Conservation (phyloP, 1,140 invertebrate genomes). For the Trichogramma pretiosum region DNA sequence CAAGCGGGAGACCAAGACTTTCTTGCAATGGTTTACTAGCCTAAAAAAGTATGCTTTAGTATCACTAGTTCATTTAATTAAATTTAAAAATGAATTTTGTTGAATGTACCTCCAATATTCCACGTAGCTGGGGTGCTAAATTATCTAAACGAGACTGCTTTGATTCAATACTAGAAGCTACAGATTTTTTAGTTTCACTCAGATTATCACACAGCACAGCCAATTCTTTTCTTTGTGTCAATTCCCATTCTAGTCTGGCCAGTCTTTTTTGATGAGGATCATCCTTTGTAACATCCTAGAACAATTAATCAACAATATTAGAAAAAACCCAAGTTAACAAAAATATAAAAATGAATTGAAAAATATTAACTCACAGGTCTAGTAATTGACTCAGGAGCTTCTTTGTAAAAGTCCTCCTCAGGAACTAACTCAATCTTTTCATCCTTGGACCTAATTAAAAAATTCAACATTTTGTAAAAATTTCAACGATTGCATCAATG, state of each 20-base stretch:
- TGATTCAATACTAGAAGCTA: slow-evolving; percentile 67
- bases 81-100: background rate
- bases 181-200: slow-evolving; percentile 65
- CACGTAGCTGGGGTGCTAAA: slow-evolving; percentile 67
- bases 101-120: slow-evolving; percentile 55
- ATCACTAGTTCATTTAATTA: background rate
- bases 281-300: slow-evolving; percentile 55
- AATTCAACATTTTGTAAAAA: slow-evolving; percentile 7
- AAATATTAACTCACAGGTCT: slow-evolving; percentile 53
- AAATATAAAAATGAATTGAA: slow-evolving; percentile 24
- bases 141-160: slow-evolving; percentile 73
- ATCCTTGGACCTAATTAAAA: slow-evolving; percentile 76
- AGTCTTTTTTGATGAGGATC: slow-evolving; percentile 74
- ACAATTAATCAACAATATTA: slow-evolving; percentile 13
- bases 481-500: background rate
- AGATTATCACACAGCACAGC: slow-evolving; percentile 68
- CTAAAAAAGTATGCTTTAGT: slow-evolving; percentile 41
- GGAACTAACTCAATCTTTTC: slow-evolving; percentile 83
- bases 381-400: slow-evolving; percentile 65
- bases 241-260: slow-evolving; percentile 84
- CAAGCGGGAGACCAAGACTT: slow-evolving; percentile 72
- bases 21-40: slow-evolving; percentile 84
- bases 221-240: slow-evolving; percentile 79
- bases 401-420: slow-evolving; percentile 74
- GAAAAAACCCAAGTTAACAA: background rate